phyloP scores from a whole-genome alignment of 2,797 vertebrate species.

The Coluber constrictor region DNA sequence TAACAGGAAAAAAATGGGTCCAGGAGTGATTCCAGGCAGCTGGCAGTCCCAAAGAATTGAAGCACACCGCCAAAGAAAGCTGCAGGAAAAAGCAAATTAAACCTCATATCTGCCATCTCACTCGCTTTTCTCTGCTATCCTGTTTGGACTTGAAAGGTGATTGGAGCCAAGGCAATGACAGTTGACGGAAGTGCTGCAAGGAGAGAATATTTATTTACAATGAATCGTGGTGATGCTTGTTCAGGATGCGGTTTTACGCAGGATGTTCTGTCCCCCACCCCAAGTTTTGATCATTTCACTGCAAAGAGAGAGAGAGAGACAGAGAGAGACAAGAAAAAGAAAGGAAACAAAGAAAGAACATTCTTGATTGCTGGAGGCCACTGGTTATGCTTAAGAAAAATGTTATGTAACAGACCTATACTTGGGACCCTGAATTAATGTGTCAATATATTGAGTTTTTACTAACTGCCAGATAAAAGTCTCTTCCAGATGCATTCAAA shows the following conservation, averaged over 20 bases:
- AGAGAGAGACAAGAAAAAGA: conserved; percentile 62
- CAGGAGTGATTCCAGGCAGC: conserved; percentile 84
- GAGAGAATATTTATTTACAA: conserved; percentile 99
- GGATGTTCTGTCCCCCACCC: conserved; percentile 87
- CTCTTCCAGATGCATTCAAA: conserved; percentile 64
- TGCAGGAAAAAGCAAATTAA: conserved; percentile 93
- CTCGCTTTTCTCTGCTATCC: conserved; percentile 92
- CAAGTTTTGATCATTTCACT: conserved; percentile 82
- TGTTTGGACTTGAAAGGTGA: conserved; percentile 99
- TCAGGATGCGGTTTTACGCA: conserved; percentile 99
- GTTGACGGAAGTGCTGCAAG: conserved; percentile 93
- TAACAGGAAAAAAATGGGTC: conserved; percentile 91
- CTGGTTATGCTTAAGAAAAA: conserved; percentile 64
- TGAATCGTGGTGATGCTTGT: conserved; percentile 91
- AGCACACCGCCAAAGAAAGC: conserved; percentile 82
- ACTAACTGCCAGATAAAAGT: conserved; percentile 64
- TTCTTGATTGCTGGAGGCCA: conserved; percentile 69
- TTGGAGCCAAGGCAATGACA: conserved; percentile 95
- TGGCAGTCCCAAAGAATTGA: conserved; percentile 82
- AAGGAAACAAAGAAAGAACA: conserved; percentile 56
- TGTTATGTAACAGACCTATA: conserved; percentile 75
- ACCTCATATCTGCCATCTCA: conserved; percentile 92
- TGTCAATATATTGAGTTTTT: conserved; percentile 67
- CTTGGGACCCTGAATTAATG: conserved; percentile 70
- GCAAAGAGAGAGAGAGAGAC: conserved; percentile 48